A percentile compares a stretch with the other conserved stretches of the same genome.
Evolutionary conservation across 1,140 invertebrate species (phyloP).

Genomic region (Rhopalosiphum maidis): DNA sequence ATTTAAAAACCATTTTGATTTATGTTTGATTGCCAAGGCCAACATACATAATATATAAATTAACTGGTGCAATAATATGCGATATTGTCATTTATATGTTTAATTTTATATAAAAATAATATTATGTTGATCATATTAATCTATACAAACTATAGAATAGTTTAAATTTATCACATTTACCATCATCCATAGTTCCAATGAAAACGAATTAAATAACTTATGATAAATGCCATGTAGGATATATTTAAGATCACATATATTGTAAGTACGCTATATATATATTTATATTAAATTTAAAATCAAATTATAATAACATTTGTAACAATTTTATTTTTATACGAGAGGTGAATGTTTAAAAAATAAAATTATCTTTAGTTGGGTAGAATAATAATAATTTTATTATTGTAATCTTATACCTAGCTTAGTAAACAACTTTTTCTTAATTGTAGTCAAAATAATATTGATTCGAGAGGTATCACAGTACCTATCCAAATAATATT

Average conservation of each 20-base stretch:
- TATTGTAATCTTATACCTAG: not conserved
- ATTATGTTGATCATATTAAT: not conserved
- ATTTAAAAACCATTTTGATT: not conserved
- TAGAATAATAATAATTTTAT: not conserved
- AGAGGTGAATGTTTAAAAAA: not conserved
- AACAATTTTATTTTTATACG: not conserved
- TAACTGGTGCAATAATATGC: not conserved
- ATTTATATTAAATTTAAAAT: not conserved
- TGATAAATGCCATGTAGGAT: not conserved
- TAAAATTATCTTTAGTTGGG: not conserved
- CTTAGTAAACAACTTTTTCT: not conserved
- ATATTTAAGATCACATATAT: not conserved
- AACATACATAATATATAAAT: not conserved
- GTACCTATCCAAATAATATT: not conserved
- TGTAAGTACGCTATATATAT: not conserved
- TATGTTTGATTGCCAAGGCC: not conserved
- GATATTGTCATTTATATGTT: not conserved
- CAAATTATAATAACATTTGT: not conserved
- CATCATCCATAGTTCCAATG: not conserved
- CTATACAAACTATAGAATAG: not conserved
- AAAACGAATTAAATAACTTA: not conserved
- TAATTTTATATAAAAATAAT: not conserved
- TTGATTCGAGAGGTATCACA: not conserved
- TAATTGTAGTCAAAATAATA: not conserved
- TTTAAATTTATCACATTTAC: not conserved